Conservation (phyloP, 1,140 invertebrate species). For the Papilio polyxenes region DNA sequence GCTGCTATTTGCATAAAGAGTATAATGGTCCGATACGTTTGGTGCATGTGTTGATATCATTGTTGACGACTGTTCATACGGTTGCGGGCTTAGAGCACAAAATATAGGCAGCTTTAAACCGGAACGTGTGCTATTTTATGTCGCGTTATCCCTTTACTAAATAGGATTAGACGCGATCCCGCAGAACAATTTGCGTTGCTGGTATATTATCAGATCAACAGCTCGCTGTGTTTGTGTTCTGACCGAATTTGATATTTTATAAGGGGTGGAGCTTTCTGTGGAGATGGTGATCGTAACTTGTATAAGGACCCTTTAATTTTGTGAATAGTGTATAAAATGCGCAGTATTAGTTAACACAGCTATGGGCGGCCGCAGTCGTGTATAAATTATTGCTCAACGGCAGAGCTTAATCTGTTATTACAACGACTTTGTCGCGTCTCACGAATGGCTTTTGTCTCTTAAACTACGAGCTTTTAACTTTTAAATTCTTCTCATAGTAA, state of each 20-base stretch:
- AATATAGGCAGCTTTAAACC: constrained; percentile 14
- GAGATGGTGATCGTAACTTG: not conserved
- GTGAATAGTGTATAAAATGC: not conserved
- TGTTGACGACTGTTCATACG: constrained; percentile 9
- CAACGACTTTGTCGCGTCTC: constrained; percentile 23
- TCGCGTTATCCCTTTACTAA: not conserved
- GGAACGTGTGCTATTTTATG: constrained; percentile 16
- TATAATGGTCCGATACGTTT: not conserved
- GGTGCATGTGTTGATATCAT: not conserved
- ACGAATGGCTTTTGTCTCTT: constrained; percentile 27
- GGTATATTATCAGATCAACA: constrained; percentile 5
- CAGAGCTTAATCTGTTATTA: constrained; percentile 20
- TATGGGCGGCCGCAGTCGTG: not conserved
- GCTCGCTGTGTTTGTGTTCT: not conserved
- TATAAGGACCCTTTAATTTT: not conserved
- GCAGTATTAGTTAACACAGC: not conserved
- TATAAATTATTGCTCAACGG: constrained; percentile 11
- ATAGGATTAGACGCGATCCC: constrained; percentile 19
- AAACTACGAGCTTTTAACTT: constrained; percentile 25
- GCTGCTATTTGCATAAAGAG: constrained; percentile 10
- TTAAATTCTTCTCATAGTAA: constrained; percentile 21
- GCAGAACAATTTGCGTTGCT: constrained; percentile 2
- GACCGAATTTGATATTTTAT: constrained; percentile 3
- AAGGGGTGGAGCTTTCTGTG: not conserved
- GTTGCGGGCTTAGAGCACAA: not conserved